Evolutionary conservation across 37 sponge, comb jelly and placozoan genomes (phyloP).

Genomic region (Halisarca cf. caerulea): DNA sequence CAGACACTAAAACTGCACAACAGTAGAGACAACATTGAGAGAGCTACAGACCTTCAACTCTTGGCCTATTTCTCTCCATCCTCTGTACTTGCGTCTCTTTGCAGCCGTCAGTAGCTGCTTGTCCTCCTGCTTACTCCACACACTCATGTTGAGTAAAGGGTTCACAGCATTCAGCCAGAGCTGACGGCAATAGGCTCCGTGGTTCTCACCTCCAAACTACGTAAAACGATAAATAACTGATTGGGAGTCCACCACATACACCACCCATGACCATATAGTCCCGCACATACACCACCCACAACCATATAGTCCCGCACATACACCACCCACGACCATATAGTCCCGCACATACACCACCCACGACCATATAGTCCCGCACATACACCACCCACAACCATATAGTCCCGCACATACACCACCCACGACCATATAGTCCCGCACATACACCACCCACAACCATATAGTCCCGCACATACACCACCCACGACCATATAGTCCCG

Average conservation of each 20-base stretch:
- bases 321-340: too few relatives aligned
- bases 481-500: too few relatives aligned
- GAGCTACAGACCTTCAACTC: not conserved
- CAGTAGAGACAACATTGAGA: not conserved
- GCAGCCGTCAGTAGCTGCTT: not conserved
- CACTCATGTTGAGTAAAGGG: not conserved
- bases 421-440: too few relatives aligned
- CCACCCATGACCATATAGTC: not conserved
- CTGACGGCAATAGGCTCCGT: not conserved
- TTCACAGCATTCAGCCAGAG: slow-evolving; percentile 7
- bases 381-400: too few relatives aligned
- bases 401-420: too few relatives aligned
- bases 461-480: too few relatives aligned
- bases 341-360: too few relatives aligned
- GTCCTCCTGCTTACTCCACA: slow-evolving; percentile 10
- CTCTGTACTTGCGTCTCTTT: not conserved
- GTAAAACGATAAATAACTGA: not conserved
- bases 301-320: too few relatives aligned
- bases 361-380: too few relatives aligned
- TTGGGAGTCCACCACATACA: not conserved
- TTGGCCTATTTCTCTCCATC: not conserved
- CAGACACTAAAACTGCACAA: too few relatives aligned
- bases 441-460: too few relatives aligned
- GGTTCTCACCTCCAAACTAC: slow-evolving; percentile 11
- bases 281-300: too few relatives aligned